Evolutionary conservation across 2,797 vertebrate species (phyloP).

Genomic region (Diplodus puntazzo): DNA sequence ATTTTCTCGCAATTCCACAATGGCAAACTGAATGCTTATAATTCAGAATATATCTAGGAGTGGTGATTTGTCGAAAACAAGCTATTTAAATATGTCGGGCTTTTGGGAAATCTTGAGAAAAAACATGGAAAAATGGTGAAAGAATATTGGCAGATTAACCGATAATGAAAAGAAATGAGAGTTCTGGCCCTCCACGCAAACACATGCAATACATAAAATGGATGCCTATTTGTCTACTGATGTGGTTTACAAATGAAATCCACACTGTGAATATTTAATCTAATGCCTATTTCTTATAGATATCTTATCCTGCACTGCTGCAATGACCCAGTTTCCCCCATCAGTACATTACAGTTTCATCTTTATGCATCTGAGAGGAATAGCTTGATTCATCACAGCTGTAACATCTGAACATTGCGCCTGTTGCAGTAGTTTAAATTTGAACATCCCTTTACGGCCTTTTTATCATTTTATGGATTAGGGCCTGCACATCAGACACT

Average conservation of each 20-base stretch:
- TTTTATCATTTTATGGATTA: constrained; percentile 30
- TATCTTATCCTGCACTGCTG: constrained; percentile 2
- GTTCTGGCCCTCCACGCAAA: neutral
- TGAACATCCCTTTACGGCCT: constrained; percentile 10
- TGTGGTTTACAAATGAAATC: neutral
- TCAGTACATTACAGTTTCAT: constrained; percentile 19
- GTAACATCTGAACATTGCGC: neutral
- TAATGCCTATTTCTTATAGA: neutral
- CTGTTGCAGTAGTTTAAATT: constrained; percentile 22
- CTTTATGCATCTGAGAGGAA: neutral
- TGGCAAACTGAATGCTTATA: too few relatives aligned
- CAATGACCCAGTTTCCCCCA: constrained; percentile 13
- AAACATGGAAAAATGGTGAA: neutral
- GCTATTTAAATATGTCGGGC: neutral
- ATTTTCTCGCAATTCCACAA: too few relatives aligned
- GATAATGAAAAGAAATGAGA: too few relatives aligned
- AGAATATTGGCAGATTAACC: neutral
- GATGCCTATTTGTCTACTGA: neutral
- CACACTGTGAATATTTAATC: neutral
- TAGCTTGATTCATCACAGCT: neutral
- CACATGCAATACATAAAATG: neutral
- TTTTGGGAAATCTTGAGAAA: neutral
- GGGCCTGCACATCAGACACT: constrained; percentile 26
- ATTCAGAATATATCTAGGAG: too few relatives aligned
- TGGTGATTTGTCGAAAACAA: too few relatives aligned